Evolutionary conservation across 2,888 invertebrate species (phyloP).

Genomic region (Drosophila aldrichi): DNA sequence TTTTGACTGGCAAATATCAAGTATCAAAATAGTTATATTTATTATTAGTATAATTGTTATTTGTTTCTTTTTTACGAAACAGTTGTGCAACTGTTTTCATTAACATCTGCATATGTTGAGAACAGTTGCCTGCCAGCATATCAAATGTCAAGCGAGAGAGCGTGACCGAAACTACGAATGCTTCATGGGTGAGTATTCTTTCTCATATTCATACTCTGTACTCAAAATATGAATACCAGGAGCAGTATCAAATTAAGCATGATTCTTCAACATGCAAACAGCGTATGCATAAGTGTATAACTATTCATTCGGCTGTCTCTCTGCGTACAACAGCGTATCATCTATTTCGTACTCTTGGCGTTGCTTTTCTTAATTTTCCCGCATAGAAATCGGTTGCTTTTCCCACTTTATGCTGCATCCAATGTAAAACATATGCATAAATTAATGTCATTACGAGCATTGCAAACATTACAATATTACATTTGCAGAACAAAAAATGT

Average conservation of each 20-base stretch:
- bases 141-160: constrained; percentile 5
- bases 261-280: no score
- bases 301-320: not conserved
- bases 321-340: not conserved
- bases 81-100: not conserved
- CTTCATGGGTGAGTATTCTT: not conserved
- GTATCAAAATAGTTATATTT: not conserved
- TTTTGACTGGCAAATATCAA: no score
- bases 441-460: constrained; percentile 71
- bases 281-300: not conserved
- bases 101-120: constrained; percentile 1
- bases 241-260: not conserved
- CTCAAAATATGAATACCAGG: not conserved
- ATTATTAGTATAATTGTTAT: not conserved
- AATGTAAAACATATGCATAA: constrained; percentile 73
- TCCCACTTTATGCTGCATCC: constrained; percentile 32
- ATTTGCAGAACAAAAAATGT: constrained; percentile 58
- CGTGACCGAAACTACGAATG: not conserved
- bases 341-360: not conserved
- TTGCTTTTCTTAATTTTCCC: constrained; percentile 53
- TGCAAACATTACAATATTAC: constrained; percentile 73
- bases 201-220: not conserved
- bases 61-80: not conserved
- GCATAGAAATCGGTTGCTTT: constrained; percentile 33
- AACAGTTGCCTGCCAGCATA: constrained; percentile 12